Base-by-base conservation (phyloP, 2,113 vertebrate genomes). In the Nematolebias whitei region DNA sequence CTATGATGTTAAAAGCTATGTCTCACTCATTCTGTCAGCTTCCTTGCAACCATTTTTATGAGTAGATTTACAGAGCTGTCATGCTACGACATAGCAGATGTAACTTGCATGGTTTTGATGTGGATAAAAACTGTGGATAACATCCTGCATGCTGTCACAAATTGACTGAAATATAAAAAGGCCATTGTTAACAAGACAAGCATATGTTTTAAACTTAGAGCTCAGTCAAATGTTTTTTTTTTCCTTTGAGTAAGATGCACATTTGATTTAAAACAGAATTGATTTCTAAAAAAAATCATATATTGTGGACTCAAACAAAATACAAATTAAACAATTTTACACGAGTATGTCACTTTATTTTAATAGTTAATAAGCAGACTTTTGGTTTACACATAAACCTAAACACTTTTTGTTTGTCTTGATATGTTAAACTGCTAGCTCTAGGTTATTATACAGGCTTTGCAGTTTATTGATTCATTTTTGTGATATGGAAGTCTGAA, bases 21-120 rank as follows among this genome's bases (percentile, higher is more conserved):
- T 67, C 50, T 63, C 35, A 63, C 29, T 78, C 45, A 19, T 39
- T 77, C 69, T 40, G 78, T 86, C 52, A 53, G 55, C 41, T 71
- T 52, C 10, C 43, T 26, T 8, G 12, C 15, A 15, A 19, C 18
- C 44, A 47, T n/a, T 47, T 44, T 20, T n/a, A 47, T 45, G 18
- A 45, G 18, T 10, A 26, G 15, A 52, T 29, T 52, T 18, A 18
- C 16, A 16, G 50, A 15, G 8, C 50, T 7, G 5, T 7, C 7
- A 18, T 16, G 3, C 43, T 19, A 11, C 44, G 12, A 12, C 3
- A 7, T 2, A 45, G n/a, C 43, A 45, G 18, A 16, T 18, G n/a
- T 45, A n/a, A 45, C n/a, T 45, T 45, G 18, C n/a, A 29, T 29
- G 26, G 3, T 29, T 29, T 29, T 29, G 26, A 29, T 29, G 26